Percentiles rank a stretch among this genome's conserved stretches.
These are phyloP conservation scores for Silurus aristotelis DNA, from an alignment of 2,797 vertebrate genomes.

Conservation along the genomic window DNA sequence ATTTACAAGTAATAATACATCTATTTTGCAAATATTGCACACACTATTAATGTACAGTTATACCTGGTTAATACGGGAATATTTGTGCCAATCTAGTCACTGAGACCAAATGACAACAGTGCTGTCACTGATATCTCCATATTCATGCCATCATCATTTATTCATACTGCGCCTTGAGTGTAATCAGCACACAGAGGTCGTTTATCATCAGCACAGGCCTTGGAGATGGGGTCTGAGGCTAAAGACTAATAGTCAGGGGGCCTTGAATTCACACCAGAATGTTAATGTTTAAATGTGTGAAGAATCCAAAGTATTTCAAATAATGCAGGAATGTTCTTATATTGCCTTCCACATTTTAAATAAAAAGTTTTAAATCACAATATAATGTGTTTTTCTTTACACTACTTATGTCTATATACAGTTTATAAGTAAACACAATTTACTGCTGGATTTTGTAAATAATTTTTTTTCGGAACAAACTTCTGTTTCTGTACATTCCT, in stretches of 20 bases:
- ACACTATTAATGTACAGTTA: neutral
- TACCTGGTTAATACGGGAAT: conserved; percentile 39
- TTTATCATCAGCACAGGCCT: conserved; percentile 49
- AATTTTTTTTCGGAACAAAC: neutral
- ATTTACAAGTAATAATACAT: conserved; percentile 32
- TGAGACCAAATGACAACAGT: conserved; percentile 38
- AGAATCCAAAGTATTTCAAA: neutral
- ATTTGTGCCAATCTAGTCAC: conserved; percentile 36
- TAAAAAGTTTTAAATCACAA: too few species aligned
- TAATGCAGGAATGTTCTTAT: neutral
- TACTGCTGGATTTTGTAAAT: neutral
- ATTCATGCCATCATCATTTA: conserved; percentile 54
- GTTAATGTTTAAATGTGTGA: conserved; percentile 13
- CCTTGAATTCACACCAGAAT: neutral
- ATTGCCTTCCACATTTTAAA: neutral
- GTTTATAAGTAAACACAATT: neutral
- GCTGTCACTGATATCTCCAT: conserved; percentile 44
- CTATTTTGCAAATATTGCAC: conserved; percentile 1
- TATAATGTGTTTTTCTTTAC: neutral
- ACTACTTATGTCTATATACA: neutral
- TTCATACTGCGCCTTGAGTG: conserved; percentile 42
- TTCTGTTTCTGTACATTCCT: neutral
- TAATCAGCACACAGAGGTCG: conserved; percentile 45
- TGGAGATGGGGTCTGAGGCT: neutral
- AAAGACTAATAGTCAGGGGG: neutral